Base-by-base conservation (phyloP, 2,797 vertebrate species). In the Hylomyscus alleni region DNA sequence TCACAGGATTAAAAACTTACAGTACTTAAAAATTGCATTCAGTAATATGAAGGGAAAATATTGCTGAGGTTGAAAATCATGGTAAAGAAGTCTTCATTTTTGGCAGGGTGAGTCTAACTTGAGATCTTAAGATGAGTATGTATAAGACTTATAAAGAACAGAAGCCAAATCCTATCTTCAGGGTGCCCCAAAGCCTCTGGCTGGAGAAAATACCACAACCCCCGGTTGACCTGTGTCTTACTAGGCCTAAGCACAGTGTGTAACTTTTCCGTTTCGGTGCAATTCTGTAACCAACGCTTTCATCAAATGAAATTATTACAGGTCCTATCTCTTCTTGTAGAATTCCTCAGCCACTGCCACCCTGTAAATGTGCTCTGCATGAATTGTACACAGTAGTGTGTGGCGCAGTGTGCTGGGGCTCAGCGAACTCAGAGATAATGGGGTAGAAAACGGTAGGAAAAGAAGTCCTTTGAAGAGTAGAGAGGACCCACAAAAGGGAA, bases 21-120 rank as follows among this genome's bases (percentile, higher is more conserved):
- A 60, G 17, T 52, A 54, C 37, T 91, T 75, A 24, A 85, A 95
- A 95, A 80, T 22, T 91, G 65, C 87, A 95, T 84, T 89, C 9
- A 75, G 47, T 5, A 11, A 26, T 50, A 0, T 56, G 12, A 89
- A 7, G 14, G 17, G 78, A 67, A 85, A 26, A 85, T 37, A 58
- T 58, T 85, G 12, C 19, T 56, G 6, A 65, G 77, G 52, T 84
- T 37, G 67, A 65, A 58, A 84, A 20, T n/a, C 34, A 20, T 13
- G 13, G 83, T 67, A 89, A 9, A 19, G 56, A 81, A 40, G 69
- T 47, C 34, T 4, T 29, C 9, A 24, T n/a, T 62, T 93, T 60
- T 20, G 24, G 77, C 29, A 80, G 62, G 34, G 14, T 50, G 20
- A 80, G 52, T 91, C 58, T 22, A 54, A 82, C 77, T 22, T 14